A percentile compares a stretch with the other conserved stretches of the same genome.
Conservation (phyloP, 2,797 vertebrate species). For the Aythya fuligula region DNA sequence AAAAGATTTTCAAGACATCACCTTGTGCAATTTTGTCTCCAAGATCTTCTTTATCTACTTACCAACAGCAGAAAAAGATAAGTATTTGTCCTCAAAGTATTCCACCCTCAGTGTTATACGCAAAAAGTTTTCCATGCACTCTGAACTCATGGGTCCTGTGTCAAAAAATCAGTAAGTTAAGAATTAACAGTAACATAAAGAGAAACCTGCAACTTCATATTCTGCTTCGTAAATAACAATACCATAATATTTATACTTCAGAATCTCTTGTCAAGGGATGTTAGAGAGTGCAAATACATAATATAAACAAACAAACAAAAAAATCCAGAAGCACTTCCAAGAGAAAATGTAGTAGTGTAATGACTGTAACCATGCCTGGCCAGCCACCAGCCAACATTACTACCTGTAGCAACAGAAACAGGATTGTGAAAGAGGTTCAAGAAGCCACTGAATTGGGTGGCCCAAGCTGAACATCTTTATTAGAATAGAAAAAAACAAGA, state of each 20-base stretch:
- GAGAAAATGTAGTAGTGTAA: background rate
- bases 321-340: background rate
- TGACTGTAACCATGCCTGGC: background rate
- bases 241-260: background rate
- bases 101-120: background rate
- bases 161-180: background rate
- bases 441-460: background rate
- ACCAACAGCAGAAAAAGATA: slow-evolving; percentile 57
- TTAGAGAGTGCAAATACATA: background rate
- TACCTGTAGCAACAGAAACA: background rate
- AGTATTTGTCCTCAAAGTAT: slow-evolving; percentile 13
- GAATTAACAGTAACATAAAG: background rate
- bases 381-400: background rate
- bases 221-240: background rate
- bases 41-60: slow-evolving; percentile 9
- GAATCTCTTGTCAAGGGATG: rapidly evolving
- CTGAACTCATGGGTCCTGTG: background rate
- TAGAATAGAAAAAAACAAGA: background rate
- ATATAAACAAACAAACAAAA: too few relatives aligned
- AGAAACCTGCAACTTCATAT: background rate
- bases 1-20: background rate
- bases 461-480: background rate
- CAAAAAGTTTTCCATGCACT: slow-evolving; percentile 19
- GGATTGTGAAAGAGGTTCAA: background rate
- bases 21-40: rapidly evolving